phyloP scores from a whole-genome alignment of 2,113 vertebrate genomes.

The Serinus canaria region DNA sequence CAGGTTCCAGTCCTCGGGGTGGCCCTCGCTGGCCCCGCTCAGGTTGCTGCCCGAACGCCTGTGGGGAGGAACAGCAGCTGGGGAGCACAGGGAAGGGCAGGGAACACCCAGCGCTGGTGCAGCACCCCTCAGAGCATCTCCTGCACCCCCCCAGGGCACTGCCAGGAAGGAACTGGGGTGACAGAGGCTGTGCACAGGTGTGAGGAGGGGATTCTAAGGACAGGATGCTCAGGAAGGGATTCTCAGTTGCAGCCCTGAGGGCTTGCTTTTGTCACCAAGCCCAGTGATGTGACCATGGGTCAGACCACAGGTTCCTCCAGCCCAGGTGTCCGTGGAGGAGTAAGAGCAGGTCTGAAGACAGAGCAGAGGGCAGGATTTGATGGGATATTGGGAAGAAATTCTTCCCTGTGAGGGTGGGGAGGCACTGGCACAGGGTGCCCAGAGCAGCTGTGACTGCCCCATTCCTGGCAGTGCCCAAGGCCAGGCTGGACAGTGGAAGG shows the following conservation, averaged over 20 bases:
- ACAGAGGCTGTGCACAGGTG: rapidly evolving
- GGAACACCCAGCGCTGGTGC: neutral
- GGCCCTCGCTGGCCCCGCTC: conserved; percentile 83
- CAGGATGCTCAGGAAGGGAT: neutral
- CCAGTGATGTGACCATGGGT: rapidly evolving
- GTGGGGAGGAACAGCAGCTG: neutral
- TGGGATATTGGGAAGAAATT: neutral
- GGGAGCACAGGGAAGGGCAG: neutral
- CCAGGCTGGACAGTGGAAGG: neutral
- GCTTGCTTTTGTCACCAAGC: neutral
- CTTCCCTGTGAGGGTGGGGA: rapidly evolving
- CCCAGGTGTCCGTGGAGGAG: neutral
- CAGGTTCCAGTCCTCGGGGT: conserved; percentile 86
- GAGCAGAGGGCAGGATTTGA: neutral
- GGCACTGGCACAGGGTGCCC: neutral
- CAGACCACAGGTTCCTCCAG: neutral
- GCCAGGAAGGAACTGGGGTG: neutral
- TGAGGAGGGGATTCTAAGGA: neutral
- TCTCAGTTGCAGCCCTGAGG: neutral
- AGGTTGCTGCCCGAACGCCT: conserved; percentile 89
- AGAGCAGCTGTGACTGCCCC: rapidly evolving
- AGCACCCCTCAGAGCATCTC: neutral
- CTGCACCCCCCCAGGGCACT: neutral
- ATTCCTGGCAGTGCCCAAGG: neutral
- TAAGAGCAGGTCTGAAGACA: neutral